phyloP scores from a whole-genome alignment of 2,113 vertebrate genomes.

The Heterotilapia buettikoferi region DNA sequence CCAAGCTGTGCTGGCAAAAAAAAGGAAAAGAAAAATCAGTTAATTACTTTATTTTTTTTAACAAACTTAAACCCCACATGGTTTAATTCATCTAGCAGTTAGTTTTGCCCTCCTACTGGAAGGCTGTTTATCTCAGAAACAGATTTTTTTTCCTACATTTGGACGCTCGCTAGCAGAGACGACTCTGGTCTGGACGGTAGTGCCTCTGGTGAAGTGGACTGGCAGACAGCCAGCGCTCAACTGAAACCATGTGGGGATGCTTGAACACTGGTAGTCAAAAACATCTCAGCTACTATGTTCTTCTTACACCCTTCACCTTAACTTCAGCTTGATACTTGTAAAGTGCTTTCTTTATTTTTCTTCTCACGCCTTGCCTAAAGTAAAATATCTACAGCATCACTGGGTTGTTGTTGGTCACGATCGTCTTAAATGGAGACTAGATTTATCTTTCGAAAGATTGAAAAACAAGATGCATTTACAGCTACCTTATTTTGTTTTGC shows the following conservation, averaged over 20 bases:
- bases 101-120: not conserved
- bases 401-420: not conserved
- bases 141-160: not conserved
- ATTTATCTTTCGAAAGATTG: not conserved
- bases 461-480: not conserved
- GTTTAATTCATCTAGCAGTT: not conserved
- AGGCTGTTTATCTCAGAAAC: not conserved
- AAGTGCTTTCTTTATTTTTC: not conserved
- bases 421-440: not conserved
- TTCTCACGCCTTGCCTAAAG: not conserved
- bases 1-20: not conserved
- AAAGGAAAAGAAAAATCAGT: not conserved
- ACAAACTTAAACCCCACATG: not conserved
- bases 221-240: slow-evolving; percentile 22
- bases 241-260: slow-evolving; percentile 44
- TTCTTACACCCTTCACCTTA: not conserved
- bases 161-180: not conserved
- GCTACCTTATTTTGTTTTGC: not conserved
- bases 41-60: not conserved
- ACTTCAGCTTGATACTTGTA: not conserved
- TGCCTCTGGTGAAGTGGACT: slow-evolving; percentile 32
- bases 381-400: not conserved
- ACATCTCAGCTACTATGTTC: not conserved
- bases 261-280: slow-evolving; percentile 22
- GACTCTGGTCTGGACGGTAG: slow-evolving; percentile 1